Percentiles rank a stretch among this genome's conserved stretches.
phyloP scores from a whole-genome alignment of 2,888 invertebrate genomes.

The Trilocha varians region DNA sequence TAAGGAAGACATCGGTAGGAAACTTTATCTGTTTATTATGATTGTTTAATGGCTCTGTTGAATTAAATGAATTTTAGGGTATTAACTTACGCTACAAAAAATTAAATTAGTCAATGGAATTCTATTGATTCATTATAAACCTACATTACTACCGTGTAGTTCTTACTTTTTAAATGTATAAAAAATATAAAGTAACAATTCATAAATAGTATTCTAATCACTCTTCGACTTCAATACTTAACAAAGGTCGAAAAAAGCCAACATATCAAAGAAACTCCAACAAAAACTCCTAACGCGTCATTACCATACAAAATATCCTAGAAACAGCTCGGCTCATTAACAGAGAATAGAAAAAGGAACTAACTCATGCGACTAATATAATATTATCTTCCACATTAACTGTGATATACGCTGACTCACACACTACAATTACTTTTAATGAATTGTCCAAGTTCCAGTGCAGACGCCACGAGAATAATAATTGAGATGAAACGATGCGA shows the following conservation, averaged over 20 bases:
- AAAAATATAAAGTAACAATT: too few relatives aligned
- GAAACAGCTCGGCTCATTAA: slow-evolving; percentile 5
- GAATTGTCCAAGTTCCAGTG: slow-evolving; percentile 59
- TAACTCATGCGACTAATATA: slow-evolving; percentile 19
- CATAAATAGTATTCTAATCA: too few relatives aligned
- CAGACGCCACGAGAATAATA: slow-evolving; percentile 47
- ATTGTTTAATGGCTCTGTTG: too few relatives aligned
- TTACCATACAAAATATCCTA: background rate
- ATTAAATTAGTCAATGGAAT: too few relatives aligned
- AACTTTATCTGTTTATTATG: too few relatives aligned
- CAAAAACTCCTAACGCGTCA: background rate
- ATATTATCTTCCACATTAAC: slow-evolving; percentile 8
- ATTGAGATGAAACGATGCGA: slow-evolving; percentile 19
- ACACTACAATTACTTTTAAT: slow-evolving; percentile 60
- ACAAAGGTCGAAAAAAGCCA: background rate
- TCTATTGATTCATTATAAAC: too few relatives aligned
- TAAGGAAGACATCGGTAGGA: too few relatives aligned
- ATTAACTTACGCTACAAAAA: too few relatives aligned
- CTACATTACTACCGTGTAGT: too few relatives aligned
- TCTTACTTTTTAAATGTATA: too few relatives aligned
- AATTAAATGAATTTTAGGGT: too few relatives aligned
- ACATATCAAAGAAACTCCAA: background rate
- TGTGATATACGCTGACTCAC: slow-evolving; percentile 45
- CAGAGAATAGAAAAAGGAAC: slow-evolving; percentile 19
- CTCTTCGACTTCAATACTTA: too few relatives aligned